A percentile compares a stretch with the other conserved stretches of the same genome.
phyloP scores from a whole-genome alignment of 2,113 vertebrate species.

The Macquaria ambigua region DNA sequence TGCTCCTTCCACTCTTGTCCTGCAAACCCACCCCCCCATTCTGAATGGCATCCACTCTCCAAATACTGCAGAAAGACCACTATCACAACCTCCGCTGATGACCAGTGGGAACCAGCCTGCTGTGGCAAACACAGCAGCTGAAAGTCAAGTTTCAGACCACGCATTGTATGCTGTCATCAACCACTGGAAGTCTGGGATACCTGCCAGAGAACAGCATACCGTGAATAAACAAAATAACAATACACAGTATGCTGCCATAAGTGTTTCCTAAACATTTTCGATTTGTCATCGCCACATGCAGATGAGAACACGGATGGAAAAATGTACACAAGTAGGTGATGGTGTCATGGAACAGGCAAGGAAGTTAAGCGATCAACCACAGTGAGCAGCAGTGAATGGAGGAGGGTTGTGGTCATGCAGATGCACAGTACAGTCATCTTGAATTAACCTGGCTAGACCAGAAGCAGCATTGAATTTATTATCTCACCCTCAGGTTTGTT shows the following conservation, averaged over 20 bases:
- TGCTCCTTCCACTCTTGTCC: not conserved
- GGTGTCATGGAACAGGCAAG: constrained; percentile 13
- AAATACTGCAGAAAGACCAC: not conserved
- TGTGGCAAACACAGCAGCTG: not conserved
- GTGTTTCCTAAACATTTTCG: constrained; percentile 18
- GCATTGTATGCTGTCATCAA: constrained; percentile 36
- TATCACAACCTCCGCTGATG: not conserved
- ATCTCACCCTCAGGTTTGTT: not conserved
- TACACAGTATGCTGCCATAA: constrained; percentile 13
- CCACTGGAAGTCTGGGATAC: not conserved
- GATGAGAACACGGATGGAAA: not conserved
- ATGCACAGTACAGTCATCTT: not conserved
- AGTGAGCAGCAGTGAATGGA: not conserved
- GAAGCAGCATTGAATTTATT: not conserved
- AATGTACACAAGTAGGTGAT: not conserved
- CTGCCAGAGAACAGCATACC: not conserved
- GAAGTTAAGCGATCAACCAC: not conserved
- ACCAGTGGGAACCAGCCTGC: not conserved
- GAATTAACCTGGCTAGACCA: not conserved
- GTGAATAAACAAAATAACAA: not conserved
- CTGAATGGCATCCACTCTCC: constrained; percentile 7
- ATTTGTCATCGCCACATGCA: not conserved
- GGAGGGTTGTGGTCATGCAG: constrained; percentile 24
- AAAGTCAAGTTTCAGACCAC: not conserved
- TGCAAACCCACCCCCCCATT: not conserved